phyloP scores from a whole-genome alignment of 1,140 invertebrate genomes.

The Conus betulinus region DNA sequence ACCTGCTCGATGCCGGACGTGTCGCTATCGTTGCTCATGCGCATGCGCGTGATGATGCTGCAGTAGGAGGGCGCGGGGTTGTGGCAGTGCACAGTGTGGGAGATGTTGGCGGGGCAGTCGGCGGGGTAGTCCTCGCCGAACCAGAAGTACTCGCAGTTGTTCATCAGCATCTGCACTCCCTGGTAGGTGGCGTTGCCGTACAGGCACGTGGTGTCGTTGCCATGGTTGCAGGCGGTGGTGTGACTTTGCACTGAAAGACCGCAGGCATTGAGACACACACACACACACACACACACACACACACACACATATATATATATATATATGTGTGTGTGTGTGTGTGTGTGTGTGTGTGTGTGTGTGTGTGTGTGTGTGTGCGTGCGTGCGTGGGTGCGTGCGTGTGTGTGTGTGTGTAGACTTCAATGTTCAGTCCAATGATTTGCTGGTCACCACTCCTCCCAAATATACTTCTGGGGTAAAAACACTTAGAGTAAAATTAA shows the following conservation, averaged over 20 bases:
- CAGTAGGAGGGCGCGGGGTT: not conserved
- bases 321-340: too few species aligned
- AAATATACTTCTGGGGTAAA: too few species aligned
- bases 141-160: not conserved
- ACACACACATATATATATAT: too few species aligned
- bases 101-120: not conserved
- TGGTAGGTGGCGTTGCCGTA: not conserved
- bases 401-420: too few species aligned
- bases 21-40: slow-evolving; percentile 10
- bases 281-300: too few species aligned
- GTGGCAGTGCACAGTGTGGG: not conserved
- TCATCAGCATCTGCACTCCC: not conserved
- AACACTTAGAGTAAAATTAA: too few species aligned
- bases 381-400: too few species aligned
- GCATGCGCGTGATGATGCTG: slow-evolving; percentile 21
- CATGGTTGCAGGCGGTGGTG: not conserved
- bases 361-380: too few species aligned
- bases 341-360: too few species aligned
- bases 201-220: not conserved
- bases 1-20: not conserved
- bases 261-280: too few species aligned
- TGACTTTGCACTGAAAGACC: not conserved
- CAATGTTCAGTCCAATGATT: too few species aligned
- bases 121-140: not conserved
- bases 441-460: too few species aligned